Conservation (phyloP, 1,140 invertebrate genomes). For the Eriocheir sinensis region DNA sequence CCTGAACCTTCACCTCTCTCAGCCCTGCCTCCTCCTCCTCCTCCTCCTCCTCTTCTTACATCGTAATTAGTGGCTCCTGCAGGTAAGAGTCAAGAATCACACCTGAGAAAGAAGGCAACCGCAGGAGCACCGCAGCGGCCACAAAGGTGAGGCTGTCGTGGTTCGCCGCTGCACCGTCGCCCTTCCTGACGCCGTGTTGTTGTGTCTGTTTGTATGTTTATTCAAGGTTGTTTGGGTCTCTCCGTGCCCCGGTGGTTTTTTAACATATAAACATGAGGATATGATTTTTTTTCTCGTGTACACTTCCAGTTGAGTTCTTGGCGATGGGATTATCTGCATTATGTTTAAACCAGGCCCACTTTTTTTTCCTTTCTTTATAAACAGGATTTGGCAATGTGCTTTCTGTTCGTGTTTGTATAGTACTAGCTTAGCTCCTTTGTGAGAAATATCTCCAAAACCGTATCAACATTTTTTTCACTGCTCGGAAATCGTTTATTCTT, state of each 20-base stretch:
- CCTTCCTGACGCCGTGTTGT: neutral
- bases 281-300: neutral
- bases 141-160: neutral
- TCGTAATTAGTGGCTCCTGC: neutral
- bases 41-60: no score
- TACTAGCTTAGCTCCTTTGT: no score
- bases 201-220: neutral
- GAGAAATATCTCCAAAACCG: no score
- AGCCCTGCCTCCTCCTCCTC: no score
- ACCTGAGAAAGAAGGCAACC: neutral
- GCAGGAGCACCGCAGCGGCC: no score
- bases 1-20: neutral
- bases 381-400: no score
- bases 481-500: no score
- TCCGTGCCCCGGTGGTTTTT: slow-evolving; percentile 9
- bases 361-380: no score
- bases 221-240: slow-evolving; percentile 16
- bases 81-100: neutral
- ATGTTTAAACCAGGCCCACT: no score
- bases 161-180: neutral
- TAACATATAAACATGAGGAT: neutral
- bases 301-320: neutral
- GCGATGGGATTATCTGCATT: no score
- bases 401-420: no score
- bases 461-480: no score